These are phyloP conservation scores for Copsychus sechellarum DNA, from an alignment of 2,113 vertebrate genomes.

Conservation along the genomic window DNA sequence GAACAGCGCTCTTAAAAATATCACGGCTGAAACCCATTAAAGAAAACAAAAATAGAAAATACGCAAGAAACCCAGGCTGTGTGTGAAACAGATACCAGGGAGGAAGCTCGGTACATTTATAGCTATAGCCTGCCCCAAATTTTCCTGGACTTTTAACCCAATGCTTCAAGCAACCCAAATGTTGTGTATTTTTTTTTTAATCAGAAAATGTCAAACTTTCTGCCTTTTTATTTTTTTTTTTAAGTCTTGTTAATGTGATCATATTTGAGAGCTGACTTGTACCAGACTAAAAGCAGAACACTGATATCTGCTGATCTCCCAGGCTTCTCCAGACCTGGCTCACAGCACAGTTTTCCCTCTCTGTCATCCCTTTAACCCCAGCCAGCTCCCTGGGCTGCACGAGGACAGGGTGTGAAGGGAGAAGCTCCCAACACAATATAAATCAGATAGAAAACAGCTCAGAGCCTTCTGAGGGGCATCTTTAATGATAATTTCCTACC, in stretches of 20 bases:
- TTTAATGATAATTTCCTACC: not conserved
- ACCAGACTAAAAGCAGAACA: not conserved
- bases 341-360: not conserved
- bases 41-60: conserved; percentile 41
- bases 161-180: not conserved
- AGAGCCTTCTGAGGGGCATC: not conserved
- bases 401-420: not conserved
- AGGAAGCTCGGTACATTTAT: not conserved
- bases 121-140: not conserved
- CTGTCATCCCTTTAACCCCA: not conserved
- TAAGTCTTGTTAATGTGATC: not conserved
- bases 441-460: not conserved
- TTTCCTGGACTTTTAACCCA: not conserved
- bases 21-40: conserved; percentile 5
- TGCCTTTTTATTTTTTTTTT: not conserved
- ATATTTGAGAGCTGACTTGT: not conserved
- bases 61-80: not conserved
- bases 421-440: not conserved
- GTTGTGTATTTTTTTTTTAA: not conserved
- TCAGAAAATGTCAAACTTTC: not conserved
- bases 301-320: not conserved
- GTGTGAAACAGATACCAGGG: not conserved
- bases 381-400: not conserved
- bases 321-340: not conserved
- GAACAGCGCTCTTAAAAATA: not conserved